Percentiles rank a stretch among this genome's conserved stretches.
These are phyloP conservation scores for Calliphora vicina DNA, from an alignment of 1,140 invertebrate genomes.

Conservation along the genomic window DNA sequence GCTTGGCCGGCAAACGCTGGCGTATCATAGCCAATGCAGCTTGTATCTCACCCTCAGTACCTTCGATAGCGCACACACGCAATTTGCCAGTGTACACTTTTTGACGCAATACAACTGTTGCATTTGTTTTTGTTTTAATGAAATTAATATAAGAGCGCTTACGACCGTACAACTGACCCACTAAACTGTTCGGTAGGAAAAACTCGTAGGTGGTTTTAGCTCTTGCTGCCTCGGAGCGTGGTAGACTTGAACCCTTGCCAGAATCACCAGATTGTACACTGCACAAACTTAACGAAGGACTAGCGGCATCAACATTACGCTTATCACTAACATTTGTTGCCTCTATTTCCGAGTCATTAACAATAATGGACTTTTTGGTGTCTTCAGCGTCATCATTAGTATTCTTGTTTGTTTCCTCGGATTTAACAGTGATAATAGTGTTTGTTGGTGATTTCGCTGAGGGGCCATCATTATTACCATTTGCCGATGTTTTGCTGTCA, in stretches of 20 bases:
- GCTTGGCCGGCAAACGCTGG: slow-evolving; percentile 80
- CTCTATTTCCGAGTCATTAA: slow-evolving; percentile 35
- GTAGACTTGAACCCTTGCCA: slow-evolving; percentile 60
- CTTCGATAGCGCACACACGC: slow-evolving; percentile 86
- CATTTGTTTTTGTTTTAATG: slow-evolving; percentile 80
- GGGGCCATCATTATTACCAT: neutral
- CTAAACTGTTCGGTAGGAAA: slow-evolving; percentile 78
- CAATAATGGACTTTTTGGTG: slow-evolving; percentile 8
- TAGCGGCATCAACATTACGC: slow-evolving; percentile 57
- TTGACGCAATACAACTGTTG: slow-evolving; percentile 79
- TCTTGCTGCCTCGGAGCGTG: slow-evolving; percentile 56
- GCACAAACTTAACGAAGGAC: slow-evolving; percentile 60
- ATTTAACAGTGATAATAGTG: neutral
- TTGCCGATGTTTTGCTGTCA: neutral
- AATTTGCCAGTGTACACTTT: slow-evolving; percentile 75
- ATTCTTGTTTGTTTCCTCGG: neutral
- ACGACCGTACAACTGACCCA: slow-evolving; percentile 88
- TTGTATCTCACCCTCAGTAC: slow-evolving; percentile 77
- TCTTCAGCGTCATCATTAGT: neutral
- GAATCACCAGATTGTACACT: slow-evolving; percentile 61
- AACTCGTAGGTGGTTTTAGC: slow-evolving; percentile 73
- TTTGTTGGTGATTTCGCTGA: neutral
- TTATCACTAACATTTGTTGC: slow-evolving; percentile 46
- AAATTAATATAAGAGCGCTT: slow-evolving; percentile 82
- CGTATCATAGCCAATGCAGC: slow-evolving; percentile 83